A percentile compares a stretch with the other conserved stretches of the same genome.
Evolutionary conservation across 2,888 invertebrate genomes (phyloP).

Genomic region (Sympetrum striolatum): DNA sequence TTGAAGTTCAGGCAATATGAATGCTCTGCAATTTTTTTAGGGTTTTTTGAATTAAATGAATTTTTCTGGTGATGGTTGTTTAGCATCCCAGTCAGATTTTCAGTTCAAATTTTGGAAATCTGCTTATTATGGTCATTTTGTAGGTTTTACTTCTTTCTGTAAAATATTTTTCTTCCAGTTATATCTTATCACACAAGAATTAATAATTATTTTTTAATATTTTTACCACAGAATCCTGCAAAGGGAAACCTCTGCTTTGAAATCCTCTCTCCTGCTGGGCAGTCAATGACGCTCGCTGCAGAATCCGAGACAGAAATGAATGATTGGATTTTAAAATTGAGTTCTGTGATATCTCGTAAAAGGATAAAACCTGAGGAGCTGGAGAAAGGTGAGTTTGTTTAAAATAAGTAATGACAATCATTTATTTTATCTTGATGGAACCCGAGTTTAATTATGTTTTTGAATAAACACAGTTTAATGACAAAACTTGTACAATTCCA

Average conservation of each 20-base stretch:
- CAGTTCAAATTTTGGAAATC: no score
- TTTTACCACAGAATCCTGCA: constrained; percentile 73
- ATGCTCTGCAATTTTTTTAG: no score
- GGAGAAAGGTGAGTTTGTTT: not conserved
- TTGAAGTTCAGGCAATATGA: no score
- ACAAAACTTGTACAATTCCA: no score
- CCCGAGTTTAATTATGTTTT: not conserved
- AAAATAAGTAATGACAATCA: not conserved
- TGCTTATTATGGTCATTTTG: no score
- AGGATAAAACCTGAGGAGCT: constrained; percentile 75
- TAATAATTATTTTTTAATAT: not conserved
- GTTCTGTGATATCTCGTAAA: constrained; percentile 82
- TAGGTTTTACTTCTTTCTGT: no score
- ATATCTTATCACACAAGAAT: no score
- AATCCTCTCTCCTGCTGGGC: constrained; percentile 73
- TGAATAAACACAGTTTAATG: no score
- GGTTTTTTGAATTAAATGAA: no score
- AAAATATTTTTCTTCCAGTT: no score
- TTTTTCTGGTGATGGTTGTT: no score
- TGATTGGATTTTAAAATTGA: constrained; percentile 85
- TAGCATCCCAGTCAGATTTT: no score
- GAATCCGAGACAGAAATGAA: constrained; percentile 82
- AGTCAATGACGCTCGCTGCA: constrained; percentile 84
- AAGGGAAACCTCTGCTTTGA: constrained; percentile 88
- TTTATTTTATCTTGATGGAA: not conserved